Percentiles rank a stretch among this genome's conserved stretches.
These are phyloP conservation scores for Malacosoma neustria DNA, from an alignment of 2,888 invertebrate genomes.

Conservation along the genomic window DNA sequence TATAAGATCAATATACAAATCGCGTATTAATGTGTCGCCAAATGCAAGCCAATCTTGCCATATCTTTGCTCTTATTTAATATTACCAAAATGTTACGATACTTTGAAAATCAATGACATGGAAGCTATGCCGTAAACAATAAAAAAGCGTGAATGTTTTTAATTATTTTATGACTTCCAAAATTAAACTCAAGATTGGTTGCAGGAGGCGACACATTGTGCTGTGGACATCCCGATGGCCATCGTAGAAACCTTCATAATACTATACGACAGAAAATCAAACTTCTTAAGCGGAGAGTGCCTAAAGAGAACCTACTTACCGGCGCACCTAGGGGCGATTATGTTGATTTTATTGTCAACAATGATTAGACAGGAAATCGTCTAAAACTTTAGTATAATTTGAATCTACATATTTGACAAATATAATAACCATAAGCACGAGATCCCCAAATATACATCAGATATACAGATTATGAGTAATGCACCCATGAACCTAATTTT, in stretches of 20 bases:
- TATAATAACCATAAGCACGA: too few relatives aligned
- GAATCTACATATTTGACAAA: too few relatives aligned
- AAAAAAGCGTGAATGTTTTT: too few relatives aligned
- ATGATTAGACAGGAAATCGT: conserved; percentile 33
- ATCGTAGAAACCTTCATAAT: conserved; percentile 47
- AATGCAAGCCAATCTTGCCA: conserved; percentile 39
- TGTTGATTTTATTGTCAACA: conserved; percentile 59
- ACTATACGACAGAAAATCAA: conserved; percentile 40
- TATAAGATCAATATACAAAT: too few relatives aligned
- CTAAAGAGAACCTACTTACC: conserved; percentile 49
- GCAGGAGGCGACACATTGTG: conserved; percentile 60
- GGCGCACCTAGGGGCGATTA: conserved; percentile 45
- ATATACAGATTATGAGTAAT: too few relatives aligned
- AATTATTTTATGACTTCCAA: background rate
- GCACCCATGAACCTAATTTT: too few relatives aligned
- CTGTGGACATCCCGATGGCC: conserved; percentile 43
- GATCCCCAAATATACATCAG: too few relatives aligned
- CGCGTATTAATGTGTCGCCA: conserved; percentile 37
- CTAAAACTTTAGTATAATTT: too few relatives aligned
- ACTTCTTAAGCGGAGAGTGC: conserved; percentile 35
- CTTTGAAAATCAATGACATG: conserved; percentile 1
- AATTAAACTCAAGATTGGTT: conserved; percentile 44
- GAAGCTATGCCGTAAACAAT: too few relatives aligned
- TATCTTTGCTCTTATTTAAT: conserved; percentile 3
- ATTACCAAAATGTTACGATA: conserved; percentile 1